These are phyloP conservation scores for Myotis brandtii DNA, from an alignment of 2,113 vertebrate genomes.

Conservation along the genomic window DNA sequence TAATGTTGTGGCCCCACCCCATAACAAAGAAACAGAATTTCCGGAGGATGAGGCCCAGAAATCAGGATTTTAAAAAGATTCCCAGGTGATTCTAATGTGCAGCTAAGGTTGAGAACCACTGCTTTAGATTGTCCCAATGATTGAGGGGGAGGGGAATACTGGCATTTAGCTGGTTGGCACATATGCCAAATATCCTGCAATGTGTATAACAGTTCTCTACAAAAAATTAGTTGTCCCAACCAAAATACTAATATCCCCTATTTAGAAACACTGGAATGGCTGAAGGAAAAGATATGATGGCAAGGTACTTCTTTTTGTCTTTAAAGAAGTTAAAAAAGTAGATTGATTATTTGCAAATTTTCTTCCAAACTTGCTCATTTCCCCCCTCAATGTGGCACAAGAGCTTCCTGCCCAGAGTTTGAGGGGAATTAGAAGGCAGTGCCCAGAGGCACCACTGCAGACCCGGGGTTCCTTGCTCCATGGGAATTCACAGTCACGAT, in stretches of 20 bases:
- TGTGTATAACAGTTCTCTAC: not conserved
- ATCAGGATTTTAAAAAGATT: too few species aligned
- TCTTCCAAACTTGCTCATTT: not conserved
- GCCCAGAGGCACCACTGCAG: not conserved
- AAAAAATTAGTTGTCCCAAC: not conserved
- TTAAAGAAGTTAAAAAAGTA: not conserved
- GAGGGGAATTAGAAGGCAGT: not conserved
- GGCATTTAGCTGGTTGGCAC: not conserved
- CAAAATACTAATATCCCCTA: not conserved
- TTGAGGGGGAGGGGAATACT: not conserved
- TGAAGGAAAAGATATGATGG: not conserved
- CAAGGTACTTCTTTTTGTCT: not conserved
- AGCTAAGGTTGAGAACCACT: too few species aligned
- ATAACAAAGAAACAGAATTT: too few species aligned
- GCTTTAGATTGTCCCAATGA: not conserved
- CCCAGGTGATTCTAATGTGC: too few species aligned
- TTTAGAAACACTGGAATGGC: not conserved
- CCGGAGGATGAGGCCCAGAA: too few species aligned
- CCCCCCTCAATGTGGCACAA: not conserved
- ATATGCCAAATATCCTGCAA: not conserved
- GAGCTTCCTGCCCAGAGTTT: not conserved
- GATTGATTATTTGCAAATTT: not conserved
- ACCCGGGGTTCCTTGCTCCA: not conserved
- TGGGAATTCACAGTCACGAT: not conserved
- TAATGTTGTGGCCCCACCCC: too few species aligned